Conservation (phyloP, 2,888 invertebrate genomes). For the Lasioglossum malachurum region DNA sequence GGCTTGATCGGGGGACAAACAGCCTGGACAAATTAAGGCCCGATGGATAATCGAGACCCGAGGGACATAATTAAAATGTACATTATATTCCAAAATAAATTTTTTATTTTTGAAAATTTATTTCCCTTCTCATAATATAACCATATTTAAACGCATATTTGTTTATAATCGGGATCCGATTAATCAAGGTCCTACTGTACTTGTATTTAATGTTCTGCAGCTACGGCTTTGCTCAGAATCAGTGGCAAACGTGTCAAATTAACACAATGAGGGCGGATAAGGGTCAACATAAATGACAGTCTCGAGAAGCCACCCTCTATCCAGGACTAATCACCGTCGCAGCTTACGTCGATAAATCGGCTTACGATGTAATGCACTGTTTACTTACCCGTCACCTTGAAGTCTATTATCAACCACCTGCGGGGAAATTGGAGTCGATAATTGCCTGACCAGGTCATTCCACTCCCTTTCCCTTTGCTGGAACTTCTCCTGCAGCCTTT, state of each 20-base stretch:
- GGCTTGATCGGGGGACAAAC: too few relatives aligned
- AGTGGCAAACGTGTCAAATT: neutral
- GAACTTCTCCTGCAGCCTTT: constrained; percentile 88
- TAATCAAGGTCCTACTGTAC: too few relatives aligned
- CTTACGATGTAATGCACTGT: neutral
- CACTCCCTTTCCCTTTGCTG: constrained; percentile 86
- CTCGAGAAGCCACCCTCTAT: neutral
- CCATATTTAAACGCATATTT: too few relatives aligned
- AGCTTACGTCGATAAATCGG: neutral
- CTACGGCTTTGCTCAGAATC: neutral
- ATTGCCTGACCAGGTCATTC: constrained; percentile 86
- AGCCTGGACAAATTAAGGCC: too few relatives aligned
- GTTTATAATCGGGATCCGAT: too few relatives aligned
- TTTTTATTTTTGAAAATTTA: too few relatives aligned
- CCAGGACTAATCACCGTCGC: neutral
- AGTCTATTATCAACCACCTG: constrained; percentile 84
- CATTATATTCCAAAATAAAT: too few relatives aligned
- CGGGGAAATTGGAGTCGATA: constrained; percentile 82
- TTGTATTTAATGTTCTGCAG: neutral
- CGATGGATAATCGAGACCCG: too few relatives aligned
- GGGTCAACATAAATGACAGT: neutral
- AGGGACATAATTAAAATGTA: too few relatives aligned
- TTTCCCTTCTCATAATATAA: too few relatives aligned
- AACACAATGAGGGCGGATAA: neutral
- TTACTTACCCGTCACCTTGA: constrained; percentile 85